A percentile compares a stretch with the other conserved stretches of the same genome.
Evolutionary conservation across 2,113 vertebrate genomes (phyloP).

Genomic region (Siphamia tubifer): DNA sequence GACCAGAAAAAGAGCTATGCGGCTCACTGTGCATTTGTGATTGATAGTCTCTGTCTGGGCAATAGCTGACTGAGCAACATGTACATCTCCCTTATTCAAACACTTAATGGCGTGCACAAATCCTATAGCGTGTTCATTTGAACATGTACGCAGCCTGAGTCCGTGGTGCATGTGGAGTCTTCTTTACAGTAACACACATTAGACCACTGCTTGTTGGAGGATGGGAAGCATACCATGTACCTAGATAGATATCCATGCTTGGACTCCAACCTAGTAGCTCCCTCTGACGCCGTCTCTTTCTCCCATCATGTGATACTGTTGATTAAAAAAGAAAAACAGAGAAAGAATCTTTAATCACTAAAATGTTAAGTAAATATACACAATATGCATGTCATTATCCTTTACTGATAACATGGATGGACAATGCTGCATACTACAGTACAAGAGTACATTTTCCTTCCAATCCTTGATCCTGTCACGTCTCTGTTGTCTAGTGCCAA

Average conservation of each 20-base stretch:
- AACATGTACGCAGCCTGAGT: constrained; percentile 1
- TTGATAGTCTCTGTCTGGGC: constrained; percentile 74
- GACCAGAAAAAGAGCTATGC: constrained; percentile 64
- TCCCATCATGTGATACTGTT: constrained; percentile 6
- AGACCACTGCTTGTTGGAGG: neutral
- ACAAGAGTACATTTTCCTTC: neutral
- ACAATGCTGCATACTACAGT: constrained; percentile 18
- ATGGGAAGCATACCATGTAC: constrained; percentile 23
- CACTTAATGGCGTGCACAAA: constrained; percentile 51
- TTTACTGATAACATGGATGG: constrained; percentile 17
- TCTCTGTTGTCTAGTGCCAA: constrained; percentile 55
- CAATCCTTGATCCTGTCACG: constrained; percentile 41
- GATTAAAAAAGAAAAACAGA: constrained; percentile 11
- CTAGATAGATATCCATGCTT: neutral
- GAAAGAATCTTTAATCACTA: neutral
- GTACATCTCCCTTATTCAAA: constrained; percentile 66
- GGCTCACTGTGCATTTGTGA: constrained; percentile 66
- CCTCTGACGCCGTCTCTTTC: neutral
- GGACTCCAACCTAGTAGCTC: neutral
- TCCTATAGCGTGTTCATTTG: constrained; percentile 3
- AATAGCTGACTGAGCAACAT: constrained; percentile 79
- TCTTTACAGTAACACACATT: neutral
- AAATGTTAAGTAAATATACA: neutral
- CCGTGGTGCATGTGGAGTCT: neutral
- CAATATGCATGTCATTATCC: neutral